Evolutionary conservation across 2,113 vertebrate genomes (phyloP), one percentile per base, ranked within the genome.

Genomic region (Crotalus horridus): DNA sequence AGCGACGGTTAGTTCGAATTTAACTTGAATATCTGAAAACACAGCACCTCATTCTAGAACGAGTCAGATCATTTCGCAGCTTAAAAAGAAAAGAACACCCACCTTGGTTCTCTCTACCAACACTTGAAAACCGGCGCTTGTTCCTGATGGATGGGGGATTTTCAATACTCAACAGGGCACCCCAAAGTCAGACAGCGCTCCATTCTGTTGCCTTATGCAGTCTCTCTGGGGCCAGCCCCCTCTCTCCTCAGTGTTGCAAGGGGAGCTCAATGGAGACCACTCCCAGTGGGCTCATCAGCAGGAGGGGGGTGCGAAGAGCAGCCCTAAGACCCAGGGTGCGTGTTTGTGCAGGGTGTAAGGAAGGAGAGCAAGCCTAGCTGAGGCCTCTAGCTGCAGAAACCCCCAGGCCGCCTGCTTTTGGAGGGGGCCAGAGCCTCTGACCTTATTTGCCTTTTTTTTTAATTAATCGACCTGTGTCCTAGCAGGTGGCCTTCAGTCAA

Each of bases 11-110:
- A 86, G n/a, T 1, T n/a, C 15, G 59, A 53, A 74, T 29, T 86
- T 95, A 6, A 92, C 89, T 24, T 95, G 24, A 94, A 95, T 23
- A 2, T 1, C 74, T 56, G 15, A 89, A 93, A n/a, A 56, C 0
- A 33, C 0, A 48, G 9, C 89, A 81, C 61, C 15, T 86, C 1
- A 0, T 43, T 94, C 53, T 59, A 12, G 59, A 59, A 17, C 26
- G 59, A 56, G 61, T 85, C 61, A 48, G n/a, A 55, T 85, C 86
- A 3, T 92, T 94, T 92, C 89, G 93, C 81, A 81, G 33, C 74
- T 81, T 81, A 9, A 43, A 3, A 61, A 29, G 26, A 69, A 69
- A 69, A 6, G 29, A 33, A 17, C 29, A 20, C 17, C 74, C 21
- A 81, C 74, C 33, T 10, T 43, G 92, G 93, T 85, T 48, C 29